A percentile compares a stretch with the other conserved stretches of the same genome.
Evolutionary conservation across 23 tunicate genomes (phyloP).

Genomic region (Diplosoma virens): DNA sequence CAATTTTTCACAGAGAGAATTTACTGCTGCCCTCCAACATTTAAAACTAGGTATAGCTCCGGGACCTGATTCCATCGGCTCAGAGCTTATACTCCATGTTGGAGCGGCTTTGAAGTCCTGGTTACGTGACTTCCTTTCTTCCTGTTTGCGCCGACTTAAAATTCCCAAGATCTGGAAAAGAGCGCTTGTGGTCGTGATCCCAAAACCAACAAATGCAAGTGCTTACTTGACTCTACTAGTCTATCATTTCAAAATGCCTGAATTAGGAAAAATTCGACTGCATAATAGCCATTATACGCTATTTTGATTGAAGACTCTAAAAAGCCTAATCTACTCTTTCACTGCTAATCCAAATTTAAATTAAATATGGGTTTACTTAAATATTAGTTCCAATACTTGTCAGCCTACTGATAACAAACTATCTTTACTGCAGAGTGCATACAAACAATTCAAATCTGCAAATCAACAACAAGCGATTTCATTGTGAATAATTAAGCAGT

Average conservation of each 20-base stretch:
- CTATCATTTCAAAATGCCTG: neutral
- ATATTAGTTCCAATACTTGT: conserved; percentile 15
- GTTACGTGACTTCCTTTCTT: too few species aligned
- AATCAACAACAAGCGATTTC: neutral
- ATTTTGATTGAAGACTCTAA: conserved; percentile 3
- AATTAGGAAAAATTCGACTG: neutral
- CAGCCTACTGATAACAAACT: conserved; percentile 15
- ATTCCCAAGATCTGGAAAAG: too few species aligned
- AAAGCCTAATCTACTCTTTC: conserved; percentile 14
- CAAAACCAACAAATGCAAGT: too few species aligned
- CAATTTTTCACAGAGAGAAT: too few species aligned
- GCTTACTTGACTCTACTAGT: conserved; percentile 1
- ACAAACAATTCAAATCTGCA: conserved; percentile 3
- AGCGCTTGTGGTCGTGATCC: too few species aligned
- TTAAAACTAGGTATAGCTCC: too few species aligned
- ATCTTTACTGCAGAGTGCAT: conserved; percentile 6
- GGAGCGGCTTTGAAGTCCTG: too few species aligned
- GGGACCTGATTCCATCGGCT: too few species aligned
- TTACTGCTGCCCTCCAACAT: too few species aligned
- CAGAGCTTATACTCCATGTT: too few species aligned
- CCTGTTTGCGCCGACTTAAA: too few species aligned
- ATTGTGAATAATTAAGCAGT: conserved; percentile 6
- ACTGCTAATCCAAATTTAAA: conserved; percentile 6
- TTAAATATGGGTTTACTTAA: neutral
- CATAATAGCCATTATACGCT: conserved; percentile 4